Conservation (phyloP, 2,113 vertebrate genomes). For the Cettia cetti region DNA sequence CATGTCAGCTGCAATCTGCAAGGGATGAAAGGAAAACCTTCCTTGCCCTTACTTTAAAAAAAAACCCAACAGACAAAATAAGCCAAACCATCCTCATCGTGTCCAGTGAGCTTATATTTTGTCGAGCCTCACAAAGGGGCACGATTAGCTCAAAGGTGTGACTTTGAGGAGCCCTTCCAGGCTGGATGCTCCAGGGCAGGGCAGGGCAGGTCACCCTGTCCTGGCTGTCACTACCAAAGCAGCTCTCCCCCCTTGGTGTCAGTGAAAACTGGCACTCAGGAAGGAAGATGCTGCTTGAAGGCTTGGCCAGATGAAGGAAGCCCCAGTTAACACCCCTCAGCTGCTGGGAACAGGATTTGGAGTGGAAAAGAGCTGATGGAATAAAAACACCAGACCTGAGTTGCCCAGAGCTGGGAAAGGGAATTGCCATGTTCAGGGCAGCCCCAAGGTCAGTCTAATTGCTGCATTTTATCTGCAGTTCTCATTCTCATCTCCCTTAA, state of each 20-base stretch:
- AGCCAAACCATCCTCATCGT: not conserved
- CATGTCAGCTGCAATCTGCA: not conserved
- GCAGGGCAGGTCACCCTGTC: not conserved
- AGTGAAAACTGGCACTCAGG: not conserved
- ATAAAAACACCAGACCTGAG: not conserved
- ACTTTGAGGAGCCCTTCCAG: not conserved
- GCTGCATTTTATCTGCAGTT: not conserved
- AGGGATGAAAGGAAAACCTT: conserved; percentile 9
- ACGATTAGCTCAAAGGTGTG: not conserved
- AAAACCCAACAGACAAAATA: not conserved
- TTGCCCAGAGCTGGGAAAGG: not conserved
- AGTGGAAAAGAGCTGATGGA: not conserved
- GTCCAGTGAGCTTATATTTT: not conserved
- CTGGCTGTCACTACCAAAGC: not conserved
- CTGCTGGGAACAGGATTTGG: not conserved
- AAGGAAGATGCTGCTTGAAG: not conserved
- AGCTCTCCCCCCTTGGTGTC: not conserved
- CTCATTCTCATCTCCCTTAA: not conserved
- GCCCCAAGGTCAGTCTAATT: not conserved
- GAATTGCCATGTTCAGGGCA: not conserved
- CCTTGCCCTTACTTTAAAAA: not conserved
- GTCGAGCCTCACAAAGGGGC: not conserved
- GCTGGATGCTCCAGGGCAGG: not conserved
- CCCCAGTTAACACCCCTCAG: not conserved
- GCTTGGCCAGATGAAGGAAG: not conserved